Evolutionary conservation across 2,888 invertebrate genomes (phyloP).

Genomic region (Dasysyrphus tricinctus): DNA sequence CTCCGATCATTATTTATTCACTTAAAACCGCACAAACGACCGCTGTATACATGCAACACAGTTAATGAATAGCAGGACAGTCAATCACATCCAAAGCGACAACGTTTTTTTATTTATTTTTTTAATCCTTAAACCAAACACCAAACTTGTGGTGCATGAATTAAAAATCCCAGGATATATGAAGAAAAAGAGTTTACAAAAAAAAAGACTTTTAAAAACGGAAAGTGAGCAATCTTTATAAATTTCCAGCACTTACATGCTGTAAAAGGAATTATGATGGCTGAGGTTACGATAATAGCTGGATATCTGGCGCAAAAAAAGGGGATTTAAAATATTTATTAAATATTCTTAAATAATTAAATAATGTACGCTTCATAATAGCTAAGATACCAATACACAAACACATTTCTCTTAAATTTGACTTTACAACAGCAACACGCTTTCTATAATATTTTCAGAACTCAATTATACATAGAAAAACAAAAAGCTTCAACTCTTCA

Average conservation of each 20-base stretch:
- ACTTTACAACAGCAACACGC: neutral
- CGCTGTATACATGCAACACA: conserved; percentile 14
- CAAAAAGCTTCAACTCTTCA: conserved; percentile 15
- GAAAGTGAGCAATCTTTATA: conserved; percentile 63
- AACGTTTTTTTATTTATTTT: conserved; percentile 6
- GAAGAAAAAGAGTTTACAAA: neutral
- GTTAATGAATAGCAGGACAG: conserved; percentile 67
- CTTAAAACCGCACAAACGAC: conserved; percentile 50
- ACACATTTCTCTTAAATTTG: no score
- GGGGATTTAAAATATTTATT: no score
- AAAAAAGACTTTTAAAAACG: conserved; percentile 11
- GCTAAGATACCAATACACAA: no score
- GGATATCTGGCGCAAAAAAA: no score
- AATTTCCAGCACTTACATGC: conserved; percentile 49
- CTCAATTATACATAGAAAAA: neutral
- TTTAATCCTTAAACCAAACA: conserved; percentile 62
- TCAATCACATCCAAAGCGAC: conserved; percentile 54
- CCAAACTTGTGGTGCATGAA: conserved; percentile 43
- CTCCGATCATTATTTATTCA: conserved; percentile 71
- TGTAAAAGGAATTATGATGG: conserved; percentile 30
- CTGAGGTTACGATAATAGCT: neutral
- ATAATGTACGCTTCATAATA: no score
- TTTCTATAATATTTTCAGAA: neutral
- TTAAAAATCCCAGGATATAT: conserved; percentile 26
- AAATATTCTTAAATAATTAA: no score